Percentiles rank a stretch among this genome's conserved stretches.
These are phyloP conservation scores for Morpho deidamia DNA, from an alignment of 2,888 invertebrate genomes.

Conservation along the genomic window DNA sequence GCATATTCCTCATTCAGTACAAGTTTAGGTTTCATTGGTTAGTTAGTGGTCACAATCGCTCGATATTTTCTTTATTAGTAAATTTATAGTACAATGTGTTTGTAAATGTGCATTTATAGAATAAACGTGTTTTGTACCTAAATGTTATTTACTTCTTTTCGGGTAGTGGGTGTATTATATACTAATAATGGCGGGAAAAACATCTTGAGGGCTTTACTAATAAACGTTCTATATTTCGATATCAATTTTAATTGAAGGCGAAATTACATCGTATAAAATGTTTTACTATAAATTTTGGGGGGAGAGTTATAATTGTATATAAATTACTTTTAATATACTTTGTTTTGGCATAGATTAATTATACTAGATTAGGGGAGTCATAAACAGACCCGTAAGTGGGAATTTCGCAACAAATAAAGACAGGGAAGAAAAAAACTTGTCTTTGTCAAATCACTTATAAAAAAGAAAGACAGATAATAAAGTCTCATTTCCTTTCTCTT, in stretches of 20 bases:
- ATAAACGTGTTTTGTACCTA: constrained; percentile 38
- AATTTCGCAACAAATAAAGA: no score
- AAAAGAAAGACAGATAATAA: no score
- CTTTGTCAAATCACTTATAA: no score
- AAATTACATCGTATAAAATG: neutral
- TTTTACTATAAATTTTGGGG: neutral
- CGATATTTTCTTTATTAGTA: constrained; percentile 33
- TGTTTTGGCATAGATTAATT: neutral
- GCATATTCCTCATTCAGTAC: constrained; percentile 29
- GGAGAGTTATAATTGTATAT: neutral
- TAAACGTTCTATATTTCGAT: neutral
- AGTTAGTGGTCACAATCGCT: constrained; percentile 32
- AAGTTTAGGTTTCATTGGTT: constrained; percentile 32
- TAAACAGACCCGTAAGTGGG: no score
- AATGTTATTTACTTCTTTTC: constrained; percentile 14
- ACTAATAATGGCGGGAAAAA: constrained; percentile 5
- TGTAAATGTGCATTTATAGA: constrained; percentile 67
- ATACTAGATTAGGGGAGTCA: no score
- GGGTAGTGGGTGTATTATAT: constrained; percentile 16
- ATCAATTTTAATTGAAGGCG: neutral
- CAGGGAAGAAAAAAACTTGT: no score
- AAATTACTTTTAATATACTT: neutral
- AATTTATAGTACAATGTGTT: constrained; percentile 59
- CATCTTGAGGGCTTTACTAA: constrained; percentile 2
- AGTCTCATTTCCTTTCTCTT: no score